Evolutionary conservation across 2,888 invertebrate genomes (phyloP).

Genomic region (Campopleginae sp.): DNA sequence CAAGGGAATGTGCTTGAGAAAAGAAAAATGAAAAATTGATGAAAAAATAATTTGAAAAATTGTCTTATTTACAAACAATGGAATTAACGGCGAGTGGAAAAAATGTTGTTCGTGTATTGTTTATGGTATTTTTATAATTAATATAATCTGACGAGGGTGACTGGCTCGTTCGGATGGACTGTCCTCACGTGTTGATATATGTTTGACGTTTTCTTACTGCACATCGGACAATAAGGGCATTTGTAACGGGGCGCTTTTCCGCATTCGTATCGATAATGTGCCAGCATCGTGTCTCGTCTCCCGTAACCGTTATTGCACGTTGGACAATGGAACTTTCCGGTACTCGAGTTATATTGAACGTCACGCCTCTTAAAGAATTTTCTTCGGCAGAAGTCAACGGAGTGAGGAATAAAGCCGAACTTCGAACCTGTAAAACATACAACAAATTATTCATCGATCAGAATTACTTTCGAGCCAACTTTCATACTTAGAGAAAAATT

Average conservation of each 20-base stretch:
- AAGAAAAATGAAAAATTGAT: constrained; percentile 31
- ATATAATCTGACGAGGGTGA: constrained; percentile 80
- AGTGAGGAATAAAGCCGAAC: constrained; percentile 63
- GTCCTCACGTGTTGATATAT: constrained; percentile 80
- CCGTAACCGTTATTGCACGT: constrained; percentile 83
- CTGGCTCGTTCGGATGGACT: constrained; percentile 78
- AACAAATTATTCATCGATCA: constrained; percentile 71
- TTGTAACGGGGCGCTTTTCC: constrained; percentile 82
- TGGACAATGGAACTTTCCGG: constrained; percentile 82
- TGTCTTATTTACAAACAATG: constrained; percentile 52
- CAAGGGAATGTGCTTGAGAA: constrained; percentile 14
- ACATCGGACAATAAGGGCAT: constrained; percentile 81
- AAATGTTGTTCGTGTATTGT: constrained; percentile 2
- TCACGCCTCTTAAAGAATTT: constrained; percentile 74
- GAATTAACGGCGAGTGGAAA: constrained; percentile 23
- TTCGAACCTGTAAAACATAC: constrained; percentile 78
- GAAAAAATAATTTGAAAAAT: constrained; percentile 39
- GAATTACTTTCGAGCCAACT: constrained; percentile 8
- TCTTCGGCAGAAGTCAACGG: constrained; percentile 68
- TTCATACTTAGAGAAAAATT: neutral
- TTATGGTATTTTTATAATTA: constrained; percentile 47
- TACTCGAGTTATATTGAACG: constrained; percentile 74
- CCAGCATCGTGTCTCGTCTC: constrained; percentile 81
- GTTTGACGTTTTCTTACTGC: constrained; percentile 81
- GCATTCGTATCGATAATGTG: constrained; percentile 83